Conservation (phyloP, 2,888 invertebrate species). For the Neoaliturus tenellus region DNA sequence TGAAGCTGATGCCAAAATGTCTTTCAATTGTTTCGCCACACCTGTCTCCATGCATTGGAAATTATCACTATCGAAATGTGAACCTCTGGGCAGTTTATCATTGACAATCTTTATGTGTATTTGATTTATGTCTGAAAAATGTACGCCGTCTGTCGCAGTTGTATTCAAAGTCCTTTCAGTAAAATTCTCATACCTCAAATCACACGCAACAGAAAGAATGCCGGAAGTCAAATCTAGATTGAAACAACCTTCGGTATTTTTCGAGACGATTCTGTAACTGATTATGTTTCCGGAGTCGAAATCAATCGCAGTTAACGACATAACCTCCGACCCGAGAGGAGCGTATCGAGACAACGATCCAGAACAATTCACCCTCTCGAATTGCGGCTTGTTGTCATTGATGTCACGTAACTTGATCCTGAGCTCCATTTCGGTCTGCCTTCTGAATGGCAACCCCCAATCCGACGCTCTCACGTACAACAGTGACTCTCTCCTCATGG, state of each 20-base stretch:
- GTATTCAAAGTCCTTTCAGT: slow-evolving; percentile 85
- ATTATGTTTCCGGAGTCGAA: slow-evolving; percentile 93
- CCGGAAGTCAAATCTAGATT: slow-evolving; percentile 87
- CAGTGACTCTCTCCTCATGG: slow-evolving; percentile 88
- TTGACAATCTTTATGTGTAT: slow-evolving; percentile 86
- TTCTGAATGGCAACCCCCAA: slow-evolving; percentile 94
- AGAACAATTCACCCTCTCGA: slow-evolving; percentile 88
- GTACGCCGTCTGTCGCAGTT: slow-evolving; percentile 95
- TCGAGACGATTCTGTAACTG: slow-evolving; percentile 88
- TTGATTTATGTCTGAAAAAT: slow-evolving; percentile 91
- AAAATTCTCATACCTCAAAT: slow-evolving; percentile 82
- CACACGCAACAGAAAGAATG: slow-evolving; percentile 88
- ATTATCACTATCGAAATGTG: slow-evolving; percentile 74
- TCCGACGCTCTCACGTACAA: slow-evolving; percentile 92
- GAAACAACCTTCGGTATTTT: slow-evolving; percentile 91
- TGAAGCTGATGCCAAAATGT: slow-evolving; percentile 87
- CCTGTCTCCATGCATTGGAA: slow-evolving; percentile 92
- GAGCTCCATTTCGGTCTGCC: slow-evolving; percentile 92
- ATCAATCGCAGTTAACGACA: slow-evolving; percentile 93
- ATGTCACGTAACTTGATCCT: slow-evolving; percentile 87
- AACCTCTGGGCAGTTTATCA: slow-evolving; percentile 73
- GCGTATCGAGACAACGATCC: slow-evolving; percentile 87
- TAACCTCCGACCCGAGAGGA: slow-evolving; percentile 87
- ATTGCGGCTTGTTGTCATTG: slow-evolving; percentile 95
- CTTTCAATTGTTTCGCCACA: slow-evolving; percentile 85